Base-by-base conservation (phyloP, 1,140 invertebrate genomes). In the Lysiphlebus fabarum region DNA sequence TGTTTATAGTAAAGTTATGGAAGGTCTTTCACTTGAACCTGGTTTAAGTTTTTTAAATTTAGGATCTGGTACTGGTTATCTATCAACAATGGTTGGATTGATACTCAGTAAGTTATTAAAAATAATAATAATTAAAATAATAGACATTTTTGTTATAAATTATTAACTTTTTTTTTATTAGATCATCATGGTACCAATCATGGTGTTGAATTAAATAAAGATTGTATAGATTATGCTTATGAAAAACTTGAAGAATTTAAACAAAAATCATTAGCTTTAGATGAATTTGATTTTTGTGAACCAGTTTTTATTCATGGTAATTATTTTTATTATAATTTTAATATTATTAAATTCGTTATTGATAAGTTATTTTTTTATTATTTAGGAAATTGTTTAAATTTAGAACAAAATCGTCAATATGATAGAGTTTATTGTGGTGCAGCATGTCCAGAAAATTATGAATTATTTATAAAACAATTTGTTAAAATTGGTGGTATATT, bases 351-450 rank as follows among this genome's bases (percentile, higher is more conserved):
- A n/a, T n/a, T n/a, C n/a, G n/a, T n/a, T n/a, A n/a, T n/a, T n/a
- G n/a, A n/a, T n/a, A n/a, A n/a, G n/a, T n/a, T n/a, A n/a, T n/a
- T n/a, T n/a, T n/a, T n/a, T n/a, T 53, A 36, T 56, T 67, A 67
- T 59, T 65, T 65, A 88, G 89, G 89, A 50, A 95, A 95, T 79
- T 91, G 89, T 68, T 80, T 95, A n/a, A 86, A 84, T 67, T 70
- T 93, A 61, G 74, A 79, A 42, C 77, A 82, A 58, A 77, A 81
- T 58, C 76, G 77, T 62, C 82, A 85, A 42, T 96, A 95, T 76
- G 93, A 96, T 73, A 81, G 92, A 63, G 90, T 96, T 12, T 96
- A 96, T 75, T 93, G 91, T 73, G 93, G 93, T 26, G 92, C 93
- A 6, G 86, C 84, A 14, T 93, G 91, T 74, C 87, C 89, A 1